Percentiles rank a stretch among this genome's conserved stretches.
These are phyloP conservation scores for Phengaris arion DNA, from an alignment of 2,888 invertebrate species.

Conservation along the genomic window DNA sequence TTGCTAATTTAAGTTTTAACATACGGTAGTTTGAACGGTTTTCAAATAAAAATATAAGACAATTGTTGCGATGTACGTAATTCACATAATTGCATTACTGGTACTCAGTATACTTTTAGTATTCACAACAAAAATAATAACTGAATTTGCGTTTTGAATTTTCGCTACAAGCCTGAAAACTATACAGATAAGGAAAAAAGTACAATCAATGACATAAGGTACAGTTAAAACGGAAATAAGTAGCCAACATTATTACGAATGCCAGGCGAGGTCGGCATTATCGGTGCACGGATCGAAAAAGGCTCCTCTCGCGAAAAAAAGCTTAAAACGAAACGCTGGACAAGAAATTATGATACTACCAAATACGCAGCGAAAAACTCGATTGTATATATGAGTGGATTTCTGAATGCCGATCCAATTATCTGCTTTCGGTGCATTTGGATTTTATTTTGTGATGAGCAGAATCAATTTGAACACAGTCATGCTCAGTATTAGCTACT, in stretches of 20 bases:
- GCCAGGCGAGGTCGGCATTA: slow-evolving; percentile 57
- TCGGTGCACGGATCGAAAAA: slow-evolving; percentile 65
- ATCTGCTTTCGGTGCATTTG: slow-evolving; percentile 46
- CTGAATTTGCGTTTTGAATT: no score
- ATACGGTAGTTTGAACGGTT: not conserved
- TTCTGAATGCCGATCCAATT: slow-evolving; percentile 48
- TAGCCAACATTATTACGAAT: slow-evolving; percentile 57
- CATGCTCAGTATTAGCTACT: not conserved
- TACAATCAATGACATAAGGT: slow-evolving; percentile 49
- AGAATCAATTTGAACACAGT: not conserved
- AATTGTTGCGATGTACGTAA: not conserved
- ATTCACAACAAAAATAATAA: not conserved
- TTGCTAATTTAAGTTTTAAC: not conserved
- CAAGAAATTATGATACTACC: slow-evolving; percentile 77
- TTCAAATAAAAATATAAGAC: not conserved
- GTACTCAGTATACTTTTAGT: not conserved
- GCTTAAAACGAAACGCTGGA: slow-evolving; percentile 49
- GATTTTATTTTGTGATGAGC: slow-evolving; percentile 21
- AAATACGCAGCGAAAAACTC: slow-evolving; percentile 70
- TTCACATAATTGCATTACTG: no score
- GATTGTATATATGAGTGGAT: slow-evolving; percentile 50
- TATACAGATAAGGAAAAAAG: slow-evolving; percentile 40
- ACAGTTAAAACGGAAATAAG: slow-evolving; percentile 50
- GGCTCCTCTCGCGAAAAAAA: slow-evolving; percentile 51
- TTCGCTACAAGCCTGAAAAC: not conserved